These are phyloP conservation scores for Trochalopteron elliotii DNA, from an alignment of 2,113 vertebrate species.

Conservation along the genomic window DNA sequence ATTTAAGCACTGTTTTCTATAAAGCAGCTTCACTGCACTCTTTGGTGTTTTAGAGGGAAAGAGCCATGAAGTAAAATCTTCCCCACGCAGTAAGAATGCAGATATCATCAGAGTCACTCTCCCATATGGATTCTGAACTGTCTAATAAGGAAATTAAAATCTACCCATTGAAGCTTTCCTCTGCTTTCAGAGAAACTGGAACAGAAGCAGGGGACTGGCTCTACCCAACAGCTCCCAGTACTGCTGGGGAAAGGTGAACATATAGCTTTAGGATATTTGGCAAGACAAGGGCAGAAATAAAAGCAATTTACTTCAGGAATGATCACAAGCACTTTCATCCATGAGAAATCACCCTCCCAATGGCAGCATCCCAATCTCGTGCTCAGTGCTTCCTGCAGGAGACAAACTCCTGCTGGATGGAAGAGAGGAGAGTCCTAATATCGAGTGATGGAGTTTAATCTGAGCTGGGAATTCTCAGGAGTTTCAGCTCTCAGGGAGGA, in stretches of 20 bases:
- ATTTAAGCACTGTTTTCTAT: background rate
- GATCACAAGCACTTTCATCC: background rate
- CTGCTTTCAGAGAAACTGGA: background rate
- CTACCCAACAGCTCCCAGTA: background rate
- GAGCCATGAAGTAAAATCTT: background rate
- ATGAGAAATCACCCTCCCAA: background rate
- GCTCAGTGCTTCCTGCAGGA: background rate
- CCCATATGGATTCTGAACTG: background rate
- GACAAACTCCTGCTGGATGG: background rate
- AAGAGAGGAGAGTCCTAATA: accelerated
- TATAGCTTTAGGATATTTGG: background rate
- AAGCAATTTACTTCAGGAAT: background rate
- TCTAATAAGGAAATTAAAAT: background rate
- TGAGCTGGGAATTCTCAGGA: background rate
- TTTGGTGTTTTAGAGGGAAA: background rate
- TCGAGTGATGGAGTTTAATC: accelerated
- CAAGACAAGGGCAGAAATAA: background rate
- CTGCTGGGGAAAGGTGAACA: background rate
- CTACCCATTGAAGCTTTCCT: background rate
- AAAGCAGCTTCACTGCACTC: background rate
- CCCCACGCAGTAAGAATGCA: background rate
- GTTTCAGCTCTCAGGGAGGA: background rate
- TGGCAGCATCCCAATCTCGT: background rate
- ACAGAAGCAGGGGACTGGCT: background rate
- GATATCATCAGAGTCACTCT: background rate